Evolutionary conservation across 2,797 vertebrate genomes (phyloP), one percentile per base, ranked within the genome.

Genomic region (Garrulus glandarius): DNA sequence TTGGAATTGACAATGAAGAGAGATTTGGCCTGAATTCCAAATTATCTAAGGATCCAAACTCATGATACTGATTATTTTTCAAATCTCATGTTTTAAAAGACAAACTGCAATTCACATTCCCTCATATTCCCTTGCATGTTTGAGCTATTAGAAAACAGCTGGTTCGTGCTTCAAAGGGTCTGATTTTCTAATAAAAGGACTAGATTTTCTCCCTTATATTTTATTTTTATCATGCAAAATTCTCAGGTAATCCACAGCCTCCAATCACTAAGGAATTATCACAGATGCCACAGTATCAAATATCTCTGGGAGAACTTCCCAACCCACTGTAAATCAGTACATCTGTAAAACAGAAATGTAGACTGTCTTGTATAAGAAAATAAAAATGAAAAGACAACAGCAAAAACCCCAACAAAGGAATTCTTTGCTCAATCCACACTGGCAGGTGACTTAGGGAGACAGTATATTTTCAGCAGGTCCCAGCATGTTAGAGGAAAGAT

Each of bases 1-100:
- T 95, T 94, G 92, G 91, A 87, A 93, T 69, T 96, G 84, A 93
- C 94, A 94, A 93, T 15, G 11, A 18, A 72, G 59, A 92, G 15
- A 44, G 77, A 89, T 78, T 21, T 96, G 92, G 92, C 92, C 74
- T n/a, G 56, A 94, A 92, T 93, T 65, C 47, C 60, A 82, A 92
- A 79, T 84, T 72, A 91, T 60, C 78, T 72, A 89, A 87, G 84
- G 59, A 92, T 84, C 55, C 84, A 95, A 94, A 81, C 68, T 92
- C 94, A 89, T 70, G 78, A 95, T 72, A 84, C 59, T 79, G 67
- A 93, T 92, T 91, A 89, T 72, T 92, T 93, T 74, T 94, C 67
- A 90, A 79, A 93, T 84, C 81, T 92, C 32, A 37, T 67, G 75
- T 93, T 95, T 92, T 96, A 78, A 84, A 76, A 76, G 86, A 79